Percentiles rank a stretch among this genome's conserved stretches.
phyloP scores from a whole-genome alignment of 1,140 invertebrate species.

The Ceratina japonica region DNA sequence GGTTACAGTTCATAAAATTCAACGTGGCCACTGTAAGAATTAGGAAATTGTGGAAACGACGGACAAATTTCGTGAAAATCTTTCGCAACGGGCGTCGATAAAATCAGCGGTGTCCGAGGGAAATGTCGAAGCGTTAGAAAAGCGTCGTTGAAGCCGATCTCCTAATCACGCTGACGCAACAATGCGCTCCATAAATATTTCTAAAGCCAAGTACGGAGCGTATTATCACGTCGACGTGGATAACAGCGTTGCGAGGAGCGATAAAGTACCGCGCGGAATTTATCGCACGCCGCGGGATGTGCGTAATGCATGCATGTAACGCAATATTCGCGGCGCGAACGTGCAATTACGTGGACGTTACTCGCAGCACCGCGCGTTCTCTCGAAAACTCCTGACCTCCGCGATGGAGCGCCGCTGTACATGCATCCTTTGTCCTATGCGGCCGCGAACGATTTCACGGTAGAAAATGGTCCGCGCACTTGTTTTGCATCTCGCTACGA shows the following conservation, averaged over 20 bases:
- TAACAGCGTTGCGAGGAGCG: background rate
- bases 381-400: slow-evolving; percentile 64
- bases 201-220: background rate
- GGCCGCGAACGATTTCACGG: slow-evolving; percentile 10
- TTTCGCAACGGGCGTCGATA: background rate
- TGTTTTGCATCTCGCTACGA: too few species aligned
- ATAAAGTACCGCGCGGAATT: slow-evolving; percentile 17
- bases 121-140: background rate
- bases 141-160: background rate
- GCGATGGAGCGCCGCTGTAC: slow-evolving; percentile 23
- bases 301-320: slow-evolving; percentile 61
- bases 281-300: slow-evolving; percentile 28
- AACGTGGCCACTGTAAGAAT: background rate
- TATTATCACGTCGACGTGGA: background rate
- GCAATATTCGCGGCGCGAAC: slow-evolving; percentile 58
- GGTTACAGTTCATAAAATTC: slow-evolving; percentile 1
- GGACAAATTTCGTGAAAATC: background rate
- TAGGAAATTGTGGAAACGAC: background rate
- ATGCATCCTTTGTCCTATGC: slow-evolving; percentile 3
- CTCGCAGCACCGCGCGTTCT: slow-evolving; percentile 51
- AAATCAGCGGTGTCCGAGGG: background rate
- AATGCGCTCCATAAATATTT: background rate
- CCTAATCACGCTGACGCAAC: background rate
- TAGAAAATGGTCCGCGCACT: too few species aligned
- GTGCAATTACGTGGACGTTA: slow-evolving; percentile 63